A percentile compares a stretch with the other conserved stretches of the same genome.
Evolutionary conservation across 2,888 invertebrate species (phyloP).

Genomic region (Drosophila paracracens): DNA sequence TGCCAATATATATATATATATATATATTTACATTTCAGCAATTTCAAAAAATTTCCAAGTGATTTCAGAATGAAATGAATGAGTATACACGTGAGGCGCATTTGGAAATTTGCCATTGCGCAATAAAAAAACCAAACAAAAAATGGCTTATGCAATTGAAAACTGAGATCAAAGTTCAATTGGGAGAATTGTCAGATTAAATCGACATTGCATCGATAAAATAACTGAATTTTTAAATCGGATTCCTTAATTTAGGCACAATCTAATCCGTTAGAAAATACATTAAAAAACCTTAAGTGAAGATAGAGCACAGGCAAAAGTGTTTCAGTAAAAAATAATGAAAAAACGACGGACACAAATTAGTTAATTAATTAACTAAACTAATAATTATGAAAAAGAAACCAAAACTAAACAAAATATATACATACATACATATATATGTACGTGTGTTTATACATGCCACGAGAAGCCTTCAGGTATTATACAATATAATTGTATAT

Average conservation of each 20-base stretch:
- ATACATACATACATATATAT: neutral
- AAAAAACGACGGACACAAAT: neutral
- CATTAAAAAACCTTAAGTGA: neutral
- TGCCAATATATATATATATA: conserved; percentile 6
- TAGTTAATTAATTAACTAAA: neutral
- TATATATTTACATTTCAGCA: neutral
- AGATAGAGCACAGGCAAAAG: neutral
- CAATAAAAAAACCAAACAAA: conserved; percentile 3
- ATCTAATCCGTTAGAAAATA: conserved; percentile 45
- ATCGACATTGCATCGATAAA: conserved; percentile 15
- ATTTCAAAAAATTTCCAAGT: conserved; percentile 19
- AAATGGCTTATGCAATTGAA: conserved; percentile 25
- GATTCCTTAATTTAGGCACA: conserved; percentile 5
- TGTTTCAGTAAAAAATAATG: neutral
- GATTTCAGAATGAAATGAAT: conserved; percentile 18
- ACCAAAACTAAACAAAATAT: conserved; percentile 7
- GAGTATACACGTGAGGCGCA: conserved; percentile 61
- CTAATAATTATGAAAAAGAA: neutral
- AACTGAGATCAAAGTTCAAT: conserved; percentile 32
- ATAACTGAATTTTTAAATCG: neutral
- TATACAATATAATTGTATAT: conserved; percentile 36
- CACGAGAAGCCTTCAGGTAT: conserved; percentile 21
- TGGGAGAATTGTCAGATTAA: conserved; percentile 19
- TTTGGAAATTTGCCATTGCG: conserved; percentile 43
- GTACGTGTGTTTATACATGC: conserved; percentile 10